A percentile compares a stretch with the other conserved stretches of the same genome.
Evolutionary conservation across 2,797 vertebrate genomes (phyloP).

Genomic region (Nasua narica): DNA sequence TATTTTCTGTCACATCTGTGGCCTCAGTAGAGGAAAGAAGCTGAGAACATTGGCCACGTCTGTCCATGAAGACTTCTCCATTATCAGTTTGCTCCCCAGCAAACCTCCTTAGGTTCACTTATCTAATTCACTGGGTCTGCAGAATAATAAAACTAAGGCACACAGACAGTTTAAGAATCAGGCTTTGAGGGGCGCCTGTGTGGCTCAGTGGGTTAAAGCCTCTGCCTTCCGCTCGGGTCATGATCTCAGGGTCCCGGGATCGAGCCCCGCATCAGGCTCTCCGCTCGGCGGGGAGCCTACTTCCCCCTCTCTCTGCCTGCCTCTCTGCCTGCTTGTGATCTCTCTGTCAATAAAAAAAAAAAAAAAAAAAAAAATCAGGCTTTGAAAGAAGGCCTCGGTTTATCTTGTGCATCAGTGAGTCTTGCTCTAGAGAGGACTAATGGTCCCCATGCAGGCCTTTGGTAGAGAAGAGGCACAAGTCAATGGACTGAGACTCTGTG

Average conservation of each 20-base stretch:
- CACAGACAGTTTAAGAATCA: not conserved
- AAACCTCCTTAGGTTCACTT: not conserved
- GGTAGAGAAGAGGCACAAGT: not conserved
- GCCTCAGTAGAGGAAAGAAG: not conserved
- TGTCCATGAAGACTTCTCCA: not conserved
- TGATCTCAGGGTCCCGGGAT: too few relatives aligned
- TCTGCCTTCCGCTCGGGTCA: too few relatives aligned
- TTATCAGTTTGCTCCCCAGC: not conserved
- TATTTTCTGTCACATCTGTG: conserved; percentile 20
- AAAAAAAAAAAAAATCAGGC: not conserved
- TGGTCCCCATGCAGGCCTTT: not conserved
- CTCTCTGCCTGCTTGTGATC: too few relatives aligned
- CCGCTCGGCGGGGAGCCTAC: too few relatives aligned
- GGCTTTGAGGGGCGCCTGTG: too few relatives aligned
- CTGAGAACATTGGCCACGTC: not conserved
- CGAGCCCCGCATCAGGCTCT: too few relatives aligned
- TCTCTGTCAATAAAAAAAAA: too few relatives aligned
- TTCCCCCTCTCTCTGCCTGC: too few relatives aligned
- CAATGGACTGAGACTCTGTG: not conserved
- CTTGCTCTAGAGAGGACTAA: not conserved
- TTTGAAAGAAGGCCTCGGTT: not conserved
- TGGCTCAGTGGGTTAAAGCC: too few relatives aligned
- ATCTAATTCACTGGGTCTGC: not conserved
- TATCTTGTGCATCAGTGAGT: not conserved
- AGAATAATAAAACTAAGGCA: not conserved